These are phyloP conservation scores for Graptemys geographica DNA, from an alignment of 2,797 vertebrate species.

Conservation along the genomic window DNA sequence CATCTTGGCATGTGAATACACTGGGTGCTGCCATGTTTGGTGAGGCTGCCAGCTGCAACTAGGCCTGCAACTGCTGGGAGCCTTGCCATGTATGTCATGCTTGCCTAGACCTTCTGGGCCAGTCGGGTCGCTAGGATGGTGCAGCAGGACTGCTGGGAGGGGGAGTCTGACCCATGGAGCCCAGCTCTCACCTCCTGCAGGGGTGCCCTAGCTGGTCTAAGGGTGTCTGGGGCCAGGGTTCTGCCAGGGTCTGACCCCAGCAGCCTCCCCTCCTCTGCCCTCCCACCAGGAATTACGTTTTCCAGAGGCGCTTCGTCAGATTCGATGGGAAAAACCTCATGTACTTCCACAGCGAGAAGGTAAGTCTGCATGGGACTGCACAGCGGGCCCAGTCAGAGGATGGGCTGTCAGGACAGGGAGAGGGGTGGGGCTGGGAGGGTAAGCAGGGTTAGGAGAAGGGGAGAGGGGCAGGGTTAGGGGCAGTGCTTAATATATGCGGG, in stretches of 20 bases:
- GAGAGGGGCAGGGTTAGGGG: not conserved
- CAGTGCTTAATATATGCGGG: too few relatives aligned
- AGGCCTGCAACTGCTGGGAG: not conserved
- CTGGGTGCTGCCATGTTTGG: not conserved
- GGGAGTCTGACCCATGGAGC: not conserved
- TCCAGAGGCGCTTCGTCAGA: conserved; percentile 95
- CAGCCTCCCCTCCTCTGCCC: not conserved
- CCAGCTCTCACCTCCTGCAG: not conserved
- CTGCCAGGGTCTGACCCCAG: not conserved
- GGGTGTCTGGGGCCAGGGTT: not conserved
- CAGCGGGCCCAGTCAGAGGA: too few relatives aligned
- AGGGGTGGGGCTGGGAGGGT: not conserved
- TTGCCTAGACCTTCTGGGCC: too few relatives aligned
- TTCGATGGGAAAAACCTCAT: conserved; percentile 95
- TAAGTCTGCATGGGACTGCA: conserved; percentile 45
- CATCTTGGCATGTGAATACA: not conserved
- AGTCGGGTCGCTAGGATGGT: too few relatives aligned
- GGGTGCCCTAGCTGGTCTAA: not conserved
- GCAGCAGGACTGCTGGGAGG: not conserved
- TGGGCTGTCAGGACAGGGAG: not conserved
- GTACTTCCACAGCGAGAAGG: conserved; percentile 97
- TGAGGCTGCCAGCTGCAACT: not conserved
- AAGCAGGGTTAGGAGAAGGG: not conserved
- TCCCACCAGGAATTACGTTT: conserved; percentile 92
- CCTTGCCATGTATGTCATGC: not conserved